Evolutionary conservation across 1,140 invertebrate genomes (phyloP).

Genomic region (Aphelenchoides avenae): DNA sequence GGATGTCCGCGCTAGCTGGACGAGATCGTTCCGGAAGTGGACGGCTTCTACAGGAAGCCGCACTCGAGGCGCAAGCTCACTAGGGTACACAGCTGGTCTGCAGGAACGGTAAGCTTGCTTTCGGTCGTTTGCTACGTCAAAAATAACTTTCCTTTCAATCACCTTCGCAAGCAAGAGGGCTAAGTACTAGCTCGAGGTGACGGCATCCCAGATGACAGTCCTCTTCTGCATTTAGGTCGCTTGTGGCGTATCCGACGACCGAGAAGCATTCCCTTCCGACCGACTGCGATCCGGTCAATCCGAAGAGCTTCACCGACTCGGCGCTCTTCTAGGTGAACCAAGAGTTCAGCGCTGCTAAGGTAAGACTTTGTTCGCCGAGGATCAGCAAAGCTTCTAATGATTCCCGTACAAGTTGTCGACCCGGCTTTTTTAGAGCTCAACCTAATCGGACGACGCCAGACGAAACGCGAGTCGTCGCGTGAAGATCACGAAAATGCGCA

Average conservation of each 20-base stretch:
- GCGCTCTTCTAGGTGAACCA: conserved; percentile 46
- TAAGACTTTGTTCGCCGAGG: conserved; percentile 6
- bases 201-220: conserved; percentile 99
- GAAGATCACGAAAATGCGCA: conserved; percentile 93
- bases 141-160: conserved; percentile 66
- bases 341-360: conserved; percentile 39
- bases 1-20: conserved; percentile 91
- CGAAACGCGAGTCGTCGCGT: conserved; percentile 64
- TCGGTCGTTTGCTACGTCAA: conserved; percentile 12
- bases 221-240: conserved; percentile 69
- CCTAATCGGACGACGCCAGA: conserved; percentile 35
- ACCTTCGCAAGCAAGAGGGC: conserved; percentile 83
- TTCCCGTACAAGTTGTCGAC: conserved; percentile 3
- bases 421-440: conserved; percentile 26
- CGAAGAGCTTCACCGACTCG: conserved; percentile 36
- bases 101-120: conserved; percentile 72
- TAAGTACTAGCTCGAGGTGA: conserved; percentile 93
- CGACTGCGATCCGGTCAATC: conserved; percentile 21
- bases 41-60: conserved; percentile 72
- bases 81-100: conserved; percentile 99
- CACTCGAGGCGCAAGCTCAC: conserved; percentile 95
- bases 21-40: conserved; percentile 89
- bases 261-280: conserved; percentile 39
- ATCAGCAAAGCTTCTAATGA: no score
- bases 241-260: conserved; percentile 35